phyloP scores from a whole-genome alignment of 2,888 invertebrate species.

The Thyatira batis region DNA sequence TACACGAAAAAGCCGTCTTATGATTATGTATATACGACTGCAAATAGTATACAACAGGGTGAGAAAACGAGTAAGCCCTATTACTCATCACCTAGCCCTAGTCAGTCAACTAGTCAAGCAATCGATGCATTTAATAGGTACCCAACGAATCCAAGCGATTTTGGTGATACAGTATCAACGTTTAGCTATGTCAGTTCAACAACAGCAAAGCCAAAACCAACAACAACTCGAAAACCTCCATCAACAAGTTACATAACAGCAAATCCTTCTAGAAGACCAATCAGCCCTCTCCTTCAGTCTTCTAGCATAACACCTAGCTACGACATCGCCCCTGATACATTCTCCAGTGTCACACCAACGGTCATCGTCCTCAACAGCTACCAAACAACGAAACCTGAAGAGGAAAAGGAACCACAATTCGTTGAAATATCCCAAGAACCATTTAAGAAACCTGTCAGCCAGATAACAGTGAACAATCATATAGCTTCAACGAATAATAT shows the following conservation, averaged over 20 bases:
- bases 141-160: conserved; percentile 68
- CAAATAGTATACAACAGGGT: conserved; percentile 55
- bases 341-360: conserved; percentile 76
- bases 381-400: conserved; percentile 57
- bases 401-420: conserved; percentile 60
- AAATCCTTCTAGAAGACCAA: conserved; percentile 77
- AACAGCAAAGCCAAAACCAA: conserved; percentile 54
- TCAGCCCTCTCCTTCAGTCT: conserved; percentile 41
- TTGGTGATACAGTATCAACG: conserved; percentile 64
- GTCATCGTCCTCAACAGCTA: conserved; percentile 69
- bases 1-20: conserved; percentile 49
- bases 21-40: conserved; percentile 52
- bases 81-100: conserved; percentile 64
- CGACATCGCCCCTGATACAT: conserved; percentile 62
- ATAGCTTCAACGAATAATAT: conserved; percentile 82
- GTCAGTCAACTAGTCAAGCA: conserved; percentile 73
- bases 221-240: conserved; percentile 61
- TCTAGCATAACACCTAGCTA: conserved; percentile 49
- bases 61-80: conserved; percentile 52
- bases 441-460: conserved; percentile 72
- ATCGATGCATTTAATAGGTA: conserved; percentile 73
- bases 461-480: conserved; percentile 84
- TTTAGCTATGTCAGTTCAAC: conserved; percentile 68
- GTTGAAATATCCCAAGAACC: conserved; percentile 80
- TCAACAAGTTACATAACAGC: conserved; percentile 76